A percentile compares a stretch with the other conserved stretches of the same genome.
These are phyloP conservation scores for Luehdorfia chinensis DNA, from an alignment of 1,140 invertebrate species.

Conservation along the genomic window DNA sequence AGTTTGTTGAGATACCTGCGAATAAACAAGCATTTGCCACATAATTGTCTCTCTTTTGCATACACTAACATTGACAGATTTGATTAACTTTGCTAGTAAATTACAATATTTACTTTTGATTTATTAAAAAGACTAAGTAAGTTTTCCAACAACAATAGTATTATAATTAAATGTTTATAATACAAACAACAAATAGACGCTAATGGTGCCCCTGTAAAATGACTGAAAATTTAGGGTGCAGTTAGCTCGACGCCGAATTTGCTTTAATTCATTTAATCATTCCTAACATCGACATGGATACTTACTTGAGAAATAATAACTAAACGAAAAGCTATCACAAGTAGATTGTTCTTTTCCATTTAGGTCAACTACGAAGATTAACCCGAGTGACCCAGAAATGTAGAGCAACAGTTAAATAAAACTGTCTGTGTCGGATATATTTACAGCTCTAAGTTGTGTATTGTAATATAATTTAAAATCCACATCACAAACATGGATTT, in stretches of 20 bases:
- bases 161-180: too few relatives aligned
- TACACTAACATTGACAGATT: constrained; percentile 33
- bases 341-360: too few relatives aligned
- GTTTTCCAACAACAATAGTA: too few relatives aligned
- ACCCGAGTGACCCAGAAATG: constrained; percentile 2
- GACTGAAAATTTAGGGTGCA: too few relatives aligned
- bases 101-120: too few relatives aligned
- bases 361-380: constrained; percentile 10
- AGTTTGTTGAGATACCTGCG: constrained; percentile 55
- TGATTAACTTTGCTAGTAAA: constrained; percentile 1
- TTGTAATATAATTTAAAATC: constrained; percentile 11
- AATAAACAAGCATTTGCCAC: constrained; percentile 60
- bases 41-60: constrained; percentile 56
- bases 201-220: too few relatives aligned
- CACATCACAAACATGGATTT: constrained; percentile 14
- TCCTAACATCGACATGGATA: neutral
- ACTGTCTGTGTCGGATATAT: constrained; percentile 9
- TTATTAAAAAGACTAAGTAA: too few relatives aligned
- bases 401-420: neutral
- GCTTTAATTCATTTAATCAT: neutral
- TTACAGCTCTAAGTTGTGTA: constrained; percentile 9
- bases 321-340: too few relatives aligned
- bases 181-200: too few relatives aligned
- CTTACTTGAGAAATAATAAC: too few relatives aligned
- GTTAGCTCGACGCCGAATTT: neutral